Conservation (phyloP, 1,140 invertebrate species). For the Elymnias hypermnestra region DNA sequence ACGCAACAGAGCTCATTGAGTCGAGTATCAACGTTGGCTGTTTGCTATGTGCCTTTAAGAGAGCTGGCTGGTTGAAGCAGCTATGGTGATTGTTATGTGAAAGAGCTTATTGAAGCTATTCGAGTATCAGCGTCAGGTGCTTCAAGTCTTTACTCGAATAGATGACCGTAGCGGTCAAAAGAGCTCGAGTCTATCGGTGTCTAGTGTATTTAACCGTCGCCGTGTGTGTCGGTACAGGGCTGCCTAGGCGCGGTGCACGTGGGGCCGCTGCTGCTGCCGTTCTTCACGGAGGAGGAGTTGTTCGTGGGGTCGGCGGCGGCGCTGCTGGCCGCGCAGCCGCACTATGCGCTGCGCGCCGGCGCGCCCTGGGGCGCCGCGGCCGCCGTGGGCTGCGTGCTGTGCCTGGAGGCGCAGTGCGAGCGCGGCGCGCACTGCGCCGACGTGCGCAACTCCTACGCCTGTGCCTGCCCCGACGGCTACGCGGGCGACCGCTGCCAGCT, state of each 20-base stretch:
- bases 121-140: too few species aligned
- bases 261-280: constrained; percentile 90
- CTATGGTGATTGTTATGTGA: too few species aligned
- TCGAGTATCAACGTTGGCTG: too few species aligned
- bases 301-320: constrained; percentile 77
- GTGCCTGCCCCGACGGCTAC: constrained; percentile 89
- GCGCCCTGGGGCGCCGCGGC: constrained; percentile 40
- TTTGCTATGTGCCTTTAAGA: too few species aligned
- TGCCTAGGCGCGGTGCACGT: constrained; percentile 94
- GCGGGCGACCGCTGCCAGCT: constrained; percentile 84
- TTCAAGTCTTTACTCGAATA: too few species aligned
- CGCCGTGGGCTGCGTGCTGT: constrained; percentile 84
- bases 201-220: neutral
- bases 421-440: constrained; percentile 90
- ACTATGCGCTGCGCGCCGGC: constrained; percentile 76
- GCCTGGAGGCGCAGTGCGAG: constrained; percentile 90
- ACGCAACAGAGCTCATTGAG: too few species aligned
- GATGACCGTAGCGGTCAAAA: too few species aligned
- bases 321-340: constrained; percentile 60
- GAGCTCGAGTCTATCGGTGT: too few species aligned
- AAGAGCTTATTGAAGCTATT: too few species aligned
- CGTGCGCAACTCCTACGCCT: constrained; percentile 85
- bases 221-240: constrained; percentile 77
- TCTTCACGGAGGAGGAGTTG: constrained; percentile 85
- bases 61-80: too few species aligned